These are phyloP conservation scores for Enteromius fasciolatus DNA, from an alignment of 2,797 vertebrate species.

Conservation along the genomic window DNA sequence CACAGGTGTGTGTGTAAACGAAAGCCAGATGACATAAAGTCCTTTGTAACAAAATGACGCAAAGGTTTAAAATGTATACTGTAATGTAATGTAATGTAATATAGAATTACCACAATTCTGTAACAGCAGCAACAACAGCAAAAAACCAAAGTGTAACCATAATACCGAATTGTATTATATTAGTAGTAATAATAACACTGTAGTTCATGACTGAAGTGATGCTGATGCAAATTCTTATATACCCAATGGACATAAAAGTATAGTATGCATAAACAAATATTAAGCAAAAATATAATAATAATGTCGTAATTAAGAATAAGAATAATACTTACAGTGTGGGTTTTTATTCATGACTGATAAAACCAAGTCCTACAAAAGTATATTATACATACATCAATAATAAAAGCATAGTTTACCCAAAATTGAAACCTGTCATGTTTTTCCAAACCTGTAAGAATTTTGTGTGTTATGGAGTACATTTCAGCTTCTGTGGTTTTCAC, in stretches of 20 bases:
- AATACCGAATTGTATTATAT: neutral
- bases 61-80: neutral
- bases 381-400: neutral
- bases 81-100: neutral
- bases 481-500: neutral
- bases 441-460: no score
- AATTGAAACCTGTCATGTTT: no score
- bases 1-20: constrained; percentile 79
- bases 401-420: neutral
- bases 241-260: neutral
- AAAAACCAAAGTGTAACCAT: neutral
- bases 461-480: neutral
- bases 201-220: neutral
- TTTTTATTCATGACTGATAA: neutral
- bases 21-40: neutral
- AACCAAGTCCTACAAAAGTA: neutral
- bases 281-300: neutral
- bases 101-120: neutral
- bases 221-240: neutral
- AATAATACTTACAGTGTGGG: neutral
- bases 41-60: neutral
- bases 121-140: neutral
- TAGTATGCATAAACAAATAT: neutral
- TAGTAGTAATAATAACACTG: neutral
- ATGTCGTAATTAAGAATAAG: neutral